phyloP scores from a whole-genome alignment of 2,888 invertebrate genomes.

The Acanthosepion lycidas region DNA sequence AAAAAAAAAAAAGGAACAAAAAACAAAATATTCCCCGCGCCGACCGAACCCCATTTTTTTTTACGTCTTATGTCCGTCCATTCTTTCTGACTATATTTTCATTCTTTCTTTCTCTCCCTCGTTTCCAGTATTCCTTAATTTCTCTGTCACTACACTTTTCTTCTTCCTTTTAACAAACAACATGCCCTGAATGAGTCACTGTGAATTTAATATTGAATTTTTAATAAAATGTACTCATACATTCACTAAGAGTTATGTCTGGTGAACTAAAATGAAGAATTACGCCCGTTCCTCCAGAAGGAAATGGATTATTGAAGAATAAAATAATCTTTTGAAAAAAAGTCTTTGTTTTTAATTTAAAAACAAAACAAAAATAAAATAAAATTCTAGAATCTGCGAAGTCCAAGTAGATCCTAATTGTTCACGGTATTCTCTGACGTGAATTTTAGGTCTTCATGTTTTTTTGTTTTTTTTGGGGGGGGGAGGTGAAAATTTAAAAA shows the following conservation, averaged over 20 bases:
- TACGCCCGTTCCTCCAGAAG: not conserved
- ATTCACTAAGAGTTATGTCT: not conserved
- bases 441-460: not conserved
- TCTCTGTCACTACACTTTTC: not conserved
- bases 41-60: not conserved
- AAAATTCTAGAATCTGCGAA: not conserved
- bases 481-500: not conserved
- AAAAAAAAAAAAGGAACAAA: too few species aligned
- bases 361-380: not conserved
- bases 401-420: slow-evolving; percentile 16
- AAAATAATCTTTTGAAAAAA: not conserved
- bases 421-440: not conserved
- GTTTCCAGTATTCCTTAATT: not conserved
- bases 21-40: not conserved
- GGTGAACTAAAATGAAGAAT: not conserved
- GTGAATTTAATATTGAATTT: slow-evolving; percentile 33
- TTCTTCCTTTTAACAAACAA: not conserved
- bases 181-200: not conserved
- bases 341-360: not conserved
- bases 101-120: not conserved
- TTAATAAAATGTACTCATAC: not conserved
- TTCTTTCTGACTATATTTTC: not conserved
- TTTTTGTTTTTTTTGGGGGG: rapidly evolving
- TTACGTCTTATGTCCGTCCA: not conserved
- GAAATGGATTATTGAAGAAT: slow-evolving; percentile 2